These are phyloP conservation scores for Cheilosia vulpina DNA, from an alignment of 2,888 invertebrate species.

Conservation along the genomic window DNA sequence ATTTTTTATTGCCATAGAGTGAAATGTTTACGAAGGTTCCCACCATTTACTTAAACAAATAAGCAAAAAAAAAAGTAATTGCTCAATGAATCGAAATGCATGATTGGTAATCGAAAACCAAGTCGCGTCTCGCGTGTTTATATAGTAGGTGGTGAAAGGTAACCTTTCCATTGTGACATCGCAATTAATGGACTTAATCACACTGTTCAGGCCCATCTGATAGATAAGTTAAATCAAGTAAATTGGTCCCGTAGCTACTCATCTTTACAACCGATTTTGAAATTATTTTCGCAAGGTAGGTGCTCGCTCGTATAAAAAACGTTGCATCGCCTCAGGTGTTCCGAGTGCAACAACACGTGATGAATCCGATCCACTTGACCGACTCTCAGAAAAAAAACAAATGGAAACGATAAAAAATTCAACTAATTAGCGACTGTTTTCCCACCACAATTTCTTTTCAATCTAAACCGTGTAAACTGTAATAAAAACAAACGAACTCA, in stretches of 20 bases:
- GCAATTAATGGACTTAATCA: background rate
- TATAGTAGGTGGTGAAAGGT: background rate
- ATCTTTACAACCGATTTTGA: background rate
- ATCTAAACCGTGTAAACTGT: conserved; percentile 4
- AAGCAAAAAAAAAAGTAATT: background rate
- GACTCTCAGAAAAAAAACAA: background rate
- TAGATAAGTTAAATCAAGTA: conserved; percentile 2
- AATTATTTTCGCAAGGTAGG: background rate
- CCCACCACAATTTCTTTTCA: background rate
- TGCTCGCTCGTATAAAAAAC: background rate
- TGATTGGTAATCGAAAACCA: background rate
- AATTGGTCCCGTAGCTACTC: background rate
- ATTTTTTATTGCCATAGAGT: background rate
- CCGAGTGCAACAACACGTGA: background rate
- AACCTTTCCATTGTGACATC: background rate
- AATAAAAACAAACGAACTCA: conserved; percentile 15
- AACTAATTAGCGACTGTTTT: conserved; percentile 3
- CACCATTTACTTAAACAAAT: background rate
- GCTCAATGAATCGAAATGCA: background rate
- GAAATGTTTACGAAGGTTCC: background rate
- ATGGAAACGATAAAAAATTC: background rate
- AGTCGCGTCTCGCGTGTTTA: conserved; percentile 19
- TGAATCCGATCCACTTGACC: background rate
- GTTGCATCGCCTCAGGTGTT: background rate
- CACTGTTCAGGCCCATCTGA: conserved; percentile 1